Evolutionary conservation across 2,113 vertebrate species (phyloP), one percentile per base, ranked within the genome.

Genomic region (Bambusicola thoracicus): DNA sequence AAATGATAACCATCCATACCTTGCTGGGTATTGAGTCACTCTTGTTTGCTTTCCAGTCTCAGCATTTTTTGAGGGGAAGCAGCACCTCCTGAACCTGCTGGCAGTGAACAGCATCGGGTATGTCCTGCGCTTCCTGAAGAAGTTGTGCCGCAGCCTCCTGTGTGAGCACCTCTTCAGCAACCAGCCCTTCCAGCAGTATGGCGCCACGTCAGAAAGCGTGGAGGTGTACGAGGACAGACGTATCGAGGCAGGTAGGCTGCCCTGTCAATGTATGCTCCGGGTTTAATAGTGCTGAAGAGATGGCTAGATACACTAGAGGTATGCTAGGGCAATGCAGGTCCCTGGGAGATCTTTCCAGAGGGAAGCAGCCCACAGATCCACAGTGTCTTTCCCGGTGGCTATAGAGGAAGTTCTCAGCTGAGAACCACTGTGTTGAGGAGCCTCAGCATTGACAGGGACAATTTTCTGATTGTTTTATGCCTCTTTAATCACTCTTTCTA

Each of bases 141-240:
- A 99, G 96, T 98, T 99, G 43, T 99, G 99, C 69, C 98, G 98
- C 92, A 99, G 98, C 94, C 98, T 99, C 53, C 97, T 99, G 96
- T 99, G 99, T 85, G 99, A 99, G 63, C 98, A 99, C 90, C 98
- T 99, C 95, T 99, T 99, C 98, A 99, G 99, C 87, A 99, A 99
- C 95, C 98, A 99, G 97, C 99, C 99, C 66, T 98, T 99, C 81
- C 97, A 97, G 48, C 98, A 97, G 93, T 95, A 96, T 94, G 95
- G 88, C 2, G 11, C 97, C 2, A 27, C 79, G 69, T 81, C 97
- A 0, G 98, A 98, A 81, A 97, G 98, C 55, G 91, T 90, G 1
- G 84, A 94, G 56, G 95, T 80, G 3, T 97, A 94, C 20, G 95
- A 93, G 13, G 92, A 95, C 46, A 93, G 91, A 18, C 90, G 34